Conservation (phyloP, 2,888 invertebrate species). For the Drosophila cracens region DNA sequence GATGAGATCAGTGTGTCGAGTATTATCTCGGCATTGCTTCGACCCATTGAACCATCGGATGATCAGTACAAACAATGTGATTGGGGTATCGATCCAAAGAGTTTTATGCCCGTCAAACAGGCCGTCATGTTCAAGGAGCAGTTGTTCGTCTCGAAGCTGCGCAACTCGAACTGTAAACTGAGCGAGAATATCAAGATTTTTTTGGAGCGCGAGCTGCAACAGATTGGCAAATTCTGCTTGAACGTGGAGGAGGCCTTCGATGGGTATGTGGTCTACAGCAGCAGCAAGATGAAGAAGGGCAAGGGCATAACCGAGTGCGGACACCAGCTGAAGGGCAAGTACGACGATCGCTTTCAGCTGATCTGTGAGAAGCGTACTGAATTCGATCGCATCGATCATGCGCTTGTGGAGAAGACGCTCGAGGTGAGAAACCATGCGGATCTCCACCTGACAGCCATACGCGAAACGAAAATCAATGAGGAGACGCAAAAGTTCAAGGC, state of each 20-base stretch:
- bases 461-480: constrained; percentile 76
- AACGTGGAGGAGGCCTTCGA: constrained; percentile 80
- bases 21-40: constrained; percentile 74
- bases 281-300: constrained; percentile 77
- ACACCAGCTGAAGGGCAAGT: constrained; percentile 78
- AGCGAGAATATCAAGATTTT: constrained; percentile 75
- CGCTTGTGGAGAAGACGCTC: constrained; percentile 70
- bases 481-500: constrained; percentile 78
- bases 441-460: constrained; percentile 63
- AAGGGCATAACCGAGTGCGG: constrained; percentile 67
- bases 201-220: constrained; percentile 74
- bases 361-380: constrained; percentile 79
- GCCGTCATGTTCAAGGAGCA: constrained; percentile 73
- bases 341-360: constrained; percentile 74
- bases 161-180: constrained; percentile 71
- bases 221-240: constrained; percentile 73
- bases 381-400: constrained; percentile 79
- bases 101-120: constrained; percentile 70
- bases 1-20: constrained; percentile 82
- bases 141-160: constrained; percentile 71
- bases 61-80: constrained; percentile 56
- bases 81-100: constrained; percentile 75
- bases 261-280: constrained; percentile 79
- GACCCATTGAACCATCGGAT: constrained; percentile 67
- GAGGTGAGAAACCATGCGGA: constrained; percentile 74